phyloP scores from a whole-genome alignment of 2,113 vertebrate genomes.

The Clarias magur region DNA sequence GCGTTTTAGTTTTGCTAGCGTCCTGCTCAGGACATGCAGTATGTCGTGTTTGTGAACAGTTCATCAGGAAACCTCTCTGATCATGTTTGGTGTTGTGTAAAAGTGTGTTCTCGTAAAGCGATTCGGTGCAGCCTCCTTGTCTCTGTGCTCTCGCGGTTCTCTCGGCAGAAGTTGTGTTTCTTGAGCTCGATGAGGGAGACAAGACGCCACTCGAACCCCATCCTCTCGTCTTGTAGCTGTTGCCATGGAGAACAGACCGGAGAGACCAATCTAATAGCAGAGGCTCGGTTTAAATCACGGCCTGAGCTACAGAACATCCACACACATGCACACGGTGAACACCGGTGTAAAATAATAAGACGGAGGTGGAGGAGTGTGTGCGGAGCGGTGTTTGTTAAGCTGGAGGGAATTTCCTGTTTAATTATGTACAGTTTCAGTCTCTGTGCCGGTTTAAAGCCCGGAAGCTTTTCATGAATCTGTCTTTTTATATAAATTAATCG shows the following conservation, averaged over 20 bases:
- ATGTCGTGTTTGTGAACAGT: background rate
- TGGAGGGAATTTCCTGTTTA: background rate
- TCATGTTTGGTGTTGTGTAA: background rate
- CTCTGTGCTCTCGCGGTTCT: background rate
- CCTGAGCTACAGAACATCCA: background rate
- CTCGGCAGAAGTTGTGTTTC: background rate
- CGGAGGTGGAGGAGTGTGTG: background rate
- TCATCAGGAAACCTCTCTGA: background rate
- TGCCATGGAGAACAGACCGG: conserved; percentile 53
- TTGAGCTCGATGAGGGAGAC: background rate
- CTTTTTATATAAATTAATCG: background rate
- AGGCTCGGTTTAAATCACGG: conserved; percentile 42
- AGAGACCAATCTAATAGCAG: conserved; percentile 45
- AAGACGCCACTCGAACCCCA: conserved; percentile 37
- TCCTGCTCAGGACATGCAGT: background rate
- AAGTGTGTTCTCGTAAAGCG: background rate
- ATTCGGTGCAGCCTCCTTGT: background rate
- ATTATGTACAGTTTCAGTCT: background rate
- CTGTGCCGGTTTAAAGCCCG: background rate
- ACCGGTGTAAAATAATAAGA: no score
- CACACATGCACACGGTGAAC: background rate
- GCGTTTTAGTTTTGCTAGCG: background rate
- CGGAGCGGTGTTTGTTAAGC: background rate
- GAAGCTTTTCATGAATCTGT: background rate
- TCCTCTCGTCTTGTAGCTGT: conserved; percentile 44